Conservation (phyloP, 2,888 invertebrate genomes). For the Cephus sareptanus region DNA sequence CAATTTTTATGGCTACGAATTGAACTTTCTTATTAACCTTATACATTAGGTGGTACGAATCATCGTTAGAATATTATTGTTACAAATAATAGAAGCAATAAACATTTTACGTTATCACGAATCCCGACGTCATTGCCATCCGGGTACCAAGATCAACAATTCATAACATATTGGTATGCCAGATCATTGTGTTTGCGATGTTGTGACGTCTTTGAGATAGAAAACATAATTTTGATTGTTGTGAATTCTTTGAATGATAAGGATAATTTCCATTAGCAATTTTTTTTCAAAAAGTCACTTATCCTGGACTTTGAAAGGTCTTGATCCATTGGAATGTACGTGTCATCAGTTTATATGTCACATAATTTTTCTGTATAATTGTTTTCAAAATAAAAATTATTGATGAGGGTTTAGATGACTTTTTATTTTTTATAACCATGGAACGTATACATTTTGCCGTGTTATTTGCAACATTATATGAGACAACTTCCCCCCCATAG, state of each 20-base stretch:
- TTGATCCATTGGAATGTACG: neutral
- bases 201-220: neutral
- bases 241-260: neutral
- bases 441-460: no score
- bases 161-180: neutral
- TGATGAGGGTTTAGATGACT: neutral
- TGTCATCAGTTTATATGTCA: neutral
- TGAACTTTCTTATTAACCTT: neutral
- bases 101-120: neutral
- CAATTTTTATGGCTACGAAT: conserved; percentile 10
- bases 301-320: neutral
- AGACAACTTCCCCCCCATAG: no score
- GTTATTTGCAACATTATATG: no score
- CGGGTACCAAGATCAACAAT: neutral
- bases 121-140: neutral
- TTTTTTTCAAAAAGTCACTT: neutral
- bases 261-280: neutral
- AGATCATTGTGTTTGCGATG: neutral
- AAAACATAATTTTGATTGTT: neutral
- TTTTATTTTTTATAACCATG: neutral
- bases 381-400: neutral
- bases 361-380: neutral
- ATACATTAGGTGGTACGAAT: neutral
- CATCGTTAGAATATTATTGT: neutral
- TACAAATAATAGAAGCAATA: neutral